Base-by-base conservation (phyloP, 1,140 invertebrate species). In the Tetramorium parvispinum region DNA sequence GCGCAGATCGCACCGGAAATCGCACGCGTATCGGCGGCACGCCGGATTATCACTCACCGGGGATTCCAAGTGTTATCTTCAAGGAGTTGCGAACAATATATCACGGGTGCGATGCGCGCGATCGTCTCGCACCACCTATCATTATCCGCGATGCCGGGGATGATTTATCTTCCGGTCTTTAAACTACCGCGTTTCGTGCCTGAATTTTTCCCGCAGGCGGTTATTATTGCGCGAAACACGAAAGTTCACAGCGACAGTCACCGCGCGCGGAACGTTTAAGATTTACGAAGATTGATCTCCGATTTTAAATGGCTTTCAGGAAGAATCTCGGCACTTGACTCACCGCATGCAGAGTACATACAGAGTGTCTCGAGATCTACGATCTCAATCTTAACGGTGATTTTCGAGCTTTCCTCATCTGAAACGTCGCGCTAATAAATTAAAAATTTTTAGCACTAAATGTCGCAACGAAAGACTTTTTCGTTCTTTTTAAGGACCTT, bases 101-200 rank as follows among this genome's bases (percentile, higher is more conserved):
- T 93, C 90, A 93, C 66, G 40, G 79, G 83, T 68, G 70, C 21
- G 49, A 85, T 51, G 85, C 78, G 86, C 85, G 88, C 81, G 88
- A 87, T 88, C 91, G 87, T 90, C 87, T 32, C 59, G 70, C 85
- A 87, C 86, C 61, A 81, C 68, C 88, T 92, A 92, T 93, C 91
- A 92, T 93, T 93, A 93, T 92, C 90, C 88, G 88, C 91, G 90
- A 91, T 88, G 90, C 90, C 87, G 57, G 79, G 63, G 89, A 65
- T 91, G 92, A 91, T 92, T 93, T 92, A 92, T 93, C 87, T 83
- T 53, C 6, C 71, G 86, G 87, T 91, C 91, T 92, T 91, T 92
- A 61, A 66, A 89, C 82, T 87, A 88, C 86, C 85, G 90, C 70
- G 77, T 57, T 68, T 85, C 71, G 49, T 27, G 57, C 27, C 21